A percentile compares a stretch with the other conserved stretches of the same genome.
Conservation (phyloP, 2,113 vertebrate genomes). For the Chaetodon trifascialis region DNA sequence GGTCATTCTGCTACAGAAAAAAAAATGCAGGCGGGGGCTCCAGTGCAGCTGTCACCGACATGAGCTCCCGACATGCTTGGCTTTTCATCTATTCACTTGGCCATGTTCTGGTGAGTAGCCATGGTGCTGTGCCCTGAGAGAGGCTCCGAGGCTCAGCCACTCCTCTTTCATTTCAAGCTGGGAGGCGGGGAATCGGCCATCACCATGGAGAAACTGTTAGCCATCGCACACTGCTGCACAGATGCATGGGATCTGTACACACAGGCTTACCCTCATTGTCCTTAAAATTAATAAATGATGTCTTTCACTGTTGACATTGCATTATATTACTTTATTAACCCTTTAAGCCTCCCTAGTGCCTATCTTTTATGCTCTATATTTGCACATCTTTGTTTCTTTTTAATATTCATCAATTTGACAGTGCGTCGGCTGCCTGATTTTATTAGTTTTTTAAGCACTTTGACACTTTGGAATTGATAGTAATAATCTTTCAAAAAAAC, state of each 20-base stretch:
- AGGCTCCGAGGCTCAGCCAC: slow-evolving; percentile 33
- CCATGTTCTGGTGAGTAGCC: slow-evolving; percentile 67
- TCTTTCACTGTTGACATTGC: not conserved
- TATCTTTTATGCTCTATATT: not conserved
- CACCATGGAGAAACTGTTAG: slow-evolving; percentile 55
- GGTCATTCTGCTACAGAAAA: slow-evolving; percentile 30
- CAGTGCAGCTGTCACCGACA: slow-evolving; percentile 74
- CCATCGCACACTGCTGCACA: slow-evolving; percentile 7
- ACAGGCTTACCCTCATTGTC: not conserved
- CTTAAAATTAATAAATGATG: not conserved
- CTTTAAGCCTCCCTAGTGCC: not conserved
- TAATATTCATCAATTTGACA: not conserved
- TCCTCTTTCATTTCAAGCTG: slow-evolving; percentile 56
- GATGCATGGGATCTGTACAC: slow-evolving; percentile 40
- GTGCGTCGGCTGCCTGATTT: not conserved
- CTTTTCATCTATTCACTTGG: slow-evolving; percentile 73
- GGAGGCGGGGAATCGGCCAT: slow-evolving; percentile 48
- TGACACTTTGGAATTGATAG: not conserved
- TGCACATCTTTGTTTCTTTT: not conserved
- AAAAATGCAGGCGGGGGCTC: slow-evolving; percentile 48
- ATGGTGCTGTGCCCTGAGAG: slow-evolving; percentile 55
- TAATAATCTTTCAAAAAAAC: not conserved
- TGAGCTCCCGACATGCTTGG: slow-evolving; percentile 63
- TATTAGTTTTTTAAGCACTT: not conserved
- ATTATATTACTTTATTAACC: not conserved